These are phyloP conservation scores for Benthosema pterotum DNA, from an alignment of 2,797 vertebrate genomes.

Conservation along the genomic window DNA sequence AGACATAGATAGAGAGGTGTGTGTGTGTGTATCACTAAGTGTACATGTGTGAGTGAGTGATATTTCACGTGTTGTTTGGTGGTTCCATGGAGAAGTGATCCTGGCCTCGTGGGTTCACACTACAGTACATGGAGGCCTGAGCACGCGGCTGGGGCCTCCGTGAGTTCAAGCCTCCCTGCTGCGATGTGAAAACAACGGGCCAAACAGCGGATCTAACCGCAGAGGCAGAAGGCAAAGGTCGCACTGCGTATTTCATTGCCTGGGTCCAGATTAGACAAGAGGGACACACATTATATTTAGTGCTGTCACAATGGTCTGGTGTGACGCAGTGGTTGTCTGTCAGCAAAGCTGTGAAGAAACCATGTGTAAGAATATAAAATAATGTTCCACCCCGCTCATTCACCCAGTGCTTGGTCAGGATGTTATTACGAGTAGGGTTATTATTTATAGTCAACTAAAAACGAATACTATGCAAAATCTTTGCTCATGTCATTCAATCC, in stretches of 20 bases:
- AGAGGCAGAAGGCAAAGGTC: conserved; percentile 50
- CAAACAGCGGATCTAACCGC: conserved; percentile 53
- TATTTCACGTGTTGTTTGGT: conserved; percentile 45
- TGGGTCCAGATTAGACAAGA: conserved; percentile 32
- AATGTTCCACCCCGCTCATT: neutral
- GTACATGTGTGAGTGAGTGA: conserved; percentile 8
- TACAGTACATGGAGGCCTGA: conserved; percentile 45
- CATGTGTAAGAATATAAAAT: conserved; percentile 12
- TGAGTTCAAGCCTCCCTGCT: conserved; percentile 54
- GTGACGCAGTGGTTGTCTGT: neutral
- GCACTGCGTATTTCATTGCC: conserved; percentile 36
- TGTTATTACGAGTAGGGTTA: no score
- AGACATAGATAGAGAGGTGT: neutral
- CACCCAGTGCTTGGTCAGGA: neutral
- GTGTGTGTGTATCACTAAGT: conserved; percentile 8
- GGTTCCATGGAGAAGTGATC: conserved; percentile 51
- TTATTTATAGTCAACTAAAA: no score
- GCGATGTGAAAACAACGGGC: conserved; percentile 63
- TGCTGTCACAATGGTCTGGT: conserved; percentile 20
- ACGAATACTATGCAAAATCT: no score
- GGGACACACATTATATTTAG: conserved; percentile 19
- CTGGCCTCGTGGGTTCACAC: conserved; percentile 47
- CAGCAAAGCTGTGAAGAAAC: conserved; percentile 21
- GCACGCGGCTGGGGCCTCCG: conserved; percentile 33
- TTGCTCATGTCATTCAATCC: no score